A percentile compares a stretch with the other conserved stretches of the same genome.
Conservation (phyloP, 2,797 vertebrate genomes). For the Sardinella longiceps region DNA sequence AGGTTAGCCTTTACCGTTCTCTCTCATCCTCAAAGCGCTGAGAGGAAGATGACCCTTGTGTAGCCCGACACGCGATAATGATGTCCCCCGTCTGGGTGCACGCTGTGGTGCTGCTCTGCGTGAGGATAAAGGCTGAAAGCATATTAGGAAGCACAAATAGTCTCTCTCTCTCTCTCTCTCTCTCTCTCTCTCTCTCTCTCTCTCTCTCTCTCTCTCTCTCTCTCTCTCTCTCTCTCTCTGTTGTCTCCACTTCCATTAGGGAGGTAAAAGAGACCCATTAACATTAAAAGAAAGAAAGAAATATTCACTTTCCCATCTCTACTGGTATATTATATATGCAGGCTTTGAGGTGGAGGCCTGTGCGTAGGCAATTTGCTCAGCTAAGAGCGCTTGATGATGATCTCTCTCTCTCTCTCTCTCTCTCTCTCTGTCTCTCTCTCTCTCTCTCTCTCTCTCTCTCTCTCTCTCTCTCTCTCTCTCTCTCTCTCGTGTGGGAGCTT, state of each 20-base stretch:
- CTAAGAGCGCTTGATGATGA: background rate
- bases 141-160: background rate
- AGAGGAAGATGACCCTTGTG: background rate
- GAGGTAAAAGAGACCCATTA: background rate
- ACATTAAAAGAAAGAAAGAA: background rate
- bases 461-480: too few species aligned
- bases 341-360: background rate
- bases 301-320: background rate
- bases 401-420: background rate
- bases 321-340: background rate
- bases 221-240: conserved; percentile 27
- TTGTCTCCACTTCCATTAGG: conserved; percentile 41
- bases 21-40: background rate
- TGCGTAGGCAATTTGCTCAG: background rate
- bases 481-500: background rate
- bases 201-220: conserved; percentile 19
- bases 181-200: background rate
- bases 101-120: background rate
- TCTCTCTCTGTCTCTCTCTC: too few species aligned
- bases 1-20: background rate
- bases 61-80: background rate
- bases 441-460: too few species aligned
- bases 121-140: background rate
- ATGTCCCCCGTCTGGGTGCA: background rate
- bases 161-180: conserved; percentile 18